Evolutionary conservation across 2,113 vertebrate species (phyloP), one percentile per base, ranked within the genome.

Genomic region (Bubo scandiacus): DNA sequence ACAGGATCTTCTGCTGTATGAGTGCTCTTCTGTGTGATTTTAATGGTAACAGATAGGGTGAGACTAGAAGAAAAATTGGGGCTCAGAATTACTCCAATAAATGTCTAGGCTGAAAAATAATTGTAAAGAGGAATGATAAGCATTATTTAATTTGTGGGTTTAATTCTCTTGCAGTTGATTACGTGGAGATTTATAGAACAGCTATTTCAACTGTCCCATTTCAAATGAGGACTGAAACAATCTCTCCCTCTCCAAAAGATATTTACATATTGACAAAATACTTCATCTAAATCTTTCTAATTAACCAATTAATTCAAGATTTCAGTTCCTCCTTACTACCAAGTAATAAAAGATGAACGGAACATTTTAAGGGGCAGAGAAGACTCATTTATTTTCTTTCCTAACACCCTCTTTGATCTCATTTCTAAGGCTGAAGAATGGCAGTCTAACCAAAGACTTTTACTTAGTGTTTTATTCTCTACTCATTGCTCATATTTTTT

Each of bases 261-360:
- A 54, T 38, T 73, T 70, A 70, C n/a, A 82, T 70, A 88, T 58
- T 86, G 66, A 80, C 45, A 77, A 94, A 92, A 88, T 7, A 66
- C n/a, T 73, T 72, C 20, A 77, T 17, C 58, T 82, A 94, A 90
- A 93, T 94, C 78, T 88, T 87, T 61, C 58, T 86, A 77, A 94
- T 85, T 82, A 91, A 92, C 34, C 52, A 68, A 34, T 72, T 82
- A 91, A 91, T 93, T 72, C 40, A 42, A 65, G 40, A 62, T 65
- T 90, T 54, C 43, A 86, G 11, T 58, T 77, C 51, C 63, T 80
- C 51, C 62, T 83, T 90, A 49, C 36, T 45, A 77, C 19, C 47
- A 90, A 86, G 43, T 27, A 84, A 75, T 57, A 90, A 79, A 80
- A 90, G 74, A 52, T n/a, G 12, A 94, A 81, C 12, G 7, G 40